Evolutionary conservation across 1,140 invertebrate species (phyloP).

Genomic region (Drosophila aff.): DNA sequence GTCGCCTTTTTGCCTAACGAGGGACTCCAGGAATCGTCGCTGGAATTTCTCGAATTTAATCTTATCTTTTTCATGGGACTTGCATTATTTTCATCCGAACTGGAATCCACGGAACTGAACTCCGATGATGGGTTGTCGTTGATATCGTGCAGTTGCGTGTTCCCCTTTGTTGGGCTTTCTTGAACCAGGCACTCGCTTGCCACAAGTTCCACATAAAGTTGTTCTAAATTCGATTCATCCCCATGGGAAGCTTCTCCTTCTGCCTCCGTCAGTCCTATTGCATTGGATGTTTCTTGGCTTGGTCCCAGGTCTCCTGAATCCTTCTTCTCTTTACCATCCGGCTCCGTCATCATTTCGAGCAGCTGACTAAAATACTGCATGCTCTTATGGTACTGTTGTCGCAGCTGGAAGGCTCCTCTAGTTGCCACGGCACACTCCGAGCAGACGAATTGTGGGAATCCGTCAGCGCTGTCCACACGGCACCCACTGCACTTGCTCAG

Average conservation of each 20-base stretch:
- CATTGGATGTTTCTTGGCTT: neutral
- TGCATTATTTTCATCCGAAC: too few species aligned
- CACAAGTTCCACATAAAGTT: constrained; percentile 10
- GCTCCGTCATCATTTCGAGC: neutral
- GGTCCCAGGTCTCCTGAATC: neutral
- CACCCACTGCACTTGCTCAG: constrained; percentile 19
- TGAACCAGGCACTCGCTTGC: neutral
- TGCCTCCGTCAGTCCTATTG: too few species aligned
- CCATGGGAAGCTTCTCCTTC: neutral
- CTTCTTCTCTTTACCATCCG: neutral
- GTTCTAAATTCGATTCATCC: neutral
- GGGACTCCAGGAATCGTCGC: constrained; percentile 8
- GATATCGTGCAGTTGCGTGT: neutral
- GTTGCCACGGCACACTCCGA: constrained; percentile 4
- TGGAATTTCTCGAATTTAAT: neutral
- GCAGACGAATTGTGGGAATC: constrained; percentile 23
- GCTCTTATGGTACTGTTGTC: constrained; percentile 6
- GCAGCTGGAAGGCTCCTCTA: constrained; percentile 4
- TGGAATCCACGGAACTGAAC: neutral
- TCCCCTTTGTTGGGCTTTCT: neutral
- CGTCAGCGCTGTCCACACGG: neutral
- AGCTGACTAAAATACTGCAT: constrained; percentile 11
- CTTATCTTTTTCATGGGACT: neutral
- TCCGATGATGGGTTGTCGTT: neutral
- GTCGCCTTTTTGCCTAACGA: neutral